Evolutionary conservation across 2,797 vertebrate species (phyloP), one percentile per base, ranked within the genome.

Genomic region (Sebastes steindachneri): DNA sequence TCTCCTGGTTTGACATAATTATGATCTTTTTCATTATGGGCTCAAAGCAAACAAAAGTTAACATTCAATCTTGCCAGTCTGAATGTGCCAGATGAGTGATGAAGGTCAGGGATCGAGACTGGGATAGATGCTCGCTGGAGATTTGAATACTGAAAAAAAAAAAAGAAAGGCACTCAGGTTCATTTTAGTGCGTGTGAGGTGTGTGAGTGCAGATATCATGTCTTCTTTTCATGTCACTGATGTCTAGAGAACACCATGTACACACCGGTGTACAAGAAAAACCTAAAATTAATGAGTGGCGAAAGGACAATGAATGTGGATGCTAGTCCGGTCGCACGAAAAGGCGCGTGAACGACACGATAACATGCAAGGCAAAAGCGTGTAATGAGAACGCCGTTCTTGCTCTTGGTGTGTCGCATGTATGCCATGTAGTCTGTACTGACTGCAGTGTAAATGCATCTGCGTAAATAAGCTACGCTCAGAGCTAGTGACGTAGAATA

Each of bases 1-100:
- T 29, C 41, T 67, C n/a, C 54, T 69, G 67, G 48, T 77, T 73
- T 77, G 35, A 77, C 59, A 65, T 85, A 74, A 85, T 85, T 74
- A 65, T 80, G 53, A 69, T 78, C 80, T 68, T 82, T 68, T 71
- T 31, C 29, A 74, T 17, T 31, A 65, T 28, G 1, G 31, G 23
- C 35, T 57, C 41, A 75, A 68, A 66, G 28, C 70, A 77, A 68
- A 75, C 58, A 82, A 37, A 75, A 73, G 75, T 77, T 54, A 65
- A 66, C 68, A 64, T 68, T 79, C 9, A 48, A 14, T 58, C 51
- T 73, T 10, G 2, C 60, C 60, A 3, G 11, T 68, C 9, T 68
- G 53, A 33, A 48, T 72, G 54, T 23, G 11, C 5, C 11, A 28
- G 14, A 51, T 70, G 41, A 68, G 45, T 35, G 68, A 66, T 51